phyloP scores from a whole-genome alignment of 2,797 vertebrate species.

The Galaxias olidus region DNA sequence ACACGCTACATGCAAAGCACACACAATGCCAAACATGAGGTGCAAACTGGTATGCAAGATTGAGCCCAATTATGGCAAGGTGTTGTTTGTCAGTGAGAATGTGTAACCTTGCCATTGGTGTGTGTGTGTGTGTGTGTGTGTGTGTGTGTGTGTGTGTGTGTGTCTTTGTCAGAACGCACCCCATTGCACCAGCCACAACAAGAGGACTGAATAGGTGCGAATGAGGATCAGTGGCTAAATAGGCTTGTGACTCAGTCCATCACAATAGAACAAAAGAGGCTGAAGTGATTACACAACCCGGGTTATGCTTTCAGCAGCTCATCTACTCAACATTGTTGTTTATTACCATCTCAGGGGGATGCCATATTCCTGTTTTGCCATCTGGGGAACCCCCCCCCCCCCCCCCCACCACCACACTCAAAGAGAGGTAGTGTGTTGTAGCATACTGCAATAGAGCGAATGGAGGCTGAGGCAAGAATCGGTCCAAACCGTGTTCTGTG shows the following conservation, averaged over 20 bases:
- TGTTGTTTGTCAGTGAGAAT: neutral
- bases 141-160: neutral
- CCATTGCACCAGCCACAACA: neutral
- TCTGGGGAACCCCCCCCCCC: conserved; percentile 45
- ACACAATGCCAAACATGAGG: conserved; percentile 20
- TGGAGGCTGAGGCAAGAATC: too few relatives aligned
- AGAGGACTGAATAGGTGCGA: neutral
- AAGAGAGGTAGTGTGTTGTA: neutral
- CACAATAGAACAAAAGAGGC: neutral
- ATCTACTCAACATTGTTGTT: neutral
- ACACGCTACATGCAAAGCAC: too few relatives aligned
- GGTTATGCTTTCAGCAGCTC: neutral
- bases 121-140: conserved; percentile 15
- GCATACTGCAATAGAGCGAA: too few relatives aligned
- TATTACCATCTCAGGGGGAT: conserved; percentile 8
- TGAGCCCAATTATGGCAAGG: too few relatives aligned
- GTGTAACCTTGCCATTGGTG: neutral
- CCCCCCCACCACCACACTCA: too few relatives aligned
- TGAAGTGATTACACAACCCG: conserved; percentile 1
- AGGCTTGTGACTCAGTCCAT: neutral
- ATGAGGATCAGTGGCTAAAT: neutral
- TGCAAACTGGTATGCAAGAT: too few relatives aligned
- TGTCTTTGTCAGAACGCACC: neutral
- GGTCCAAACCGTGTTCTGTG: conserved; percentile 5
- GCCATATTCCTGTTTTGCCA: conserved; percentile 37